Evolutionary conservation across 1,140 invertebrate species (phyloP), one percentile per base, ranked within the genome.

Genomic region (Ylistrum balloti): DNA sequence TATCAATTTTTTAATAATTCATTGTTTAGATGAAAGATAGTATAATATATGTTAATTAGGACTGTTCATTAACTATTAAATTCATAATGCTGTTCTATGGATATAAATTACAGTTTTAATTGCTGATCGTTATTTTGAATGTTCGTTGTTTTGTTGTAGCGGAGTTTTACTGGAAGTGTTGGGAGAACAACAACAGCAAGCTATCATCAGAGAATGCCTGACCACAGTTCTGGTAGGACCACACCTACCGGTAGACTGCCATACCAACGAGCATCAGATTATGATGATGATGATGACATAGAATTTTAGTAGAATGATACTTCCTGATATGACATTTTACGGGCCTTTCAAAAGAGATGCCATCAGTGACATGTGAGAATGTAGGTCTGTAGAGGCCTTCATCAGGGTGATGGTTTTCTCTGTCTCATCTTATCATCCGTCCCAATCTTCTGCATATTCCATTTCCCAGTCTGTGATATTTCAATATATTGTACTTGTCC

Each of bases 261-360:
- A 28, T 74, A 74, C 56, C 56, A 74, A 74, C 56, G 56, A n/a
- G 56, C 56, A 74, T 74, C 56, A 74, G 56, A 74, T n/a, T 74
- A 74, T 17, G 56, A 74, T 74, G 56, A 74, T 28, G 56, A 74
- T 74, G 56, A 74, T n/a, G 56, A 74, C 56, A 74, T 74, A 5
- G 56, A 74, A 74, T 74, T 74, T 74, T 74, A 74, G 45, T 17
- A 74, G 20, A 13, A 45, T 45, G 35, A 38, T 13, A 38, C 20
- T 45, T 45, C 41, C 41, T 15, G 41, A 45, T 45, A 13, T 13
- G 56, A 28, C 45, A 7, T 74, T n/a, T 74, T 74, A 28, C 28
- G 41, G 20, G 2, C n/a, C 5, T 74, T 74, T 74, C 5, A 74
- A 45, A 45, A 17, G 17, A 45, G 7, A 45, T 45, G 41, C 17